Conservation (phyloP, 1,140 invertebrate genomes). For the Anastatus disparis region DNA sequence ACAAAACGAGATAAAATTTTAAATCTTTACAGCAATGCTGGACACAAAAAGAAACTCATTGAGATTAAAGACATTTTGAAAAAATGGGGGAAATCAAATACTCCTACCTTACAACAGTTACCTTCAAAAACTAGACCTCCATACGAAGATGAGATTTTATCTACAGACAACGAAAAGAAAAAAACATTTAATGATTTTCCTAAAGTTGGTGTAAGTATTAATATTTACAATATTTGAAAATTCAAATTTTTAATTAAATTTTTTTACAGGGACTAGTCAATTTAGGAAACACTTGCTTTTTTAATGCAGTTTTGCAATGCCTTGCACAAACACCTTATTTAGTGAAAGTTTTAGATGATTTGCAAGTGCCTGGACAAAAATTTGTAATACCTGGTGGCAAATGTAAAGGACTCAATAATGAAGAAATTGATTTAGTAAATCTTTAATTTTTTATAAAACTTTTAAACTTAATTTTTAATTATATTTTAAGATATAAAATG, state of each 20-base stretch:
- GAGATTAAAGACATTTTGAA: conserved; percentile 70
- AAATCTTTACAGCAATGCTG: conserved; percentile 40
- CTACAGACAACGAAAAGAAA: conserved; percentile 38
- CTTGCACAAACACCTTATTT: conserved; percentile 88
- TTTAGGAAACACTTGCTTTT: conserved; percentile 96
- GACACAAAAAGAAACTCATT: conserved; percentile 74
- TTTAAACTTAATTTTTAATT: conserved; percentile 35
- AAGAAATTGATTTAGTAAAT: conserved; percentile 61
- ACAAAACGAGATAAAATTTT: too few relatives aligned
- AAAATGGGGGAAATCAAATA: conserved; percentile 16
- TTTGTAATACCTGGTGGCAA: conserved; percentile 78
- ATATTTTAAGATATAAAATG: too few relatives aligned
- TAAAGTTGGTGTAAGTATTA: conserved; percentile 50
- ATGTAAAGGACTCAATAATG: conserved; percentile 66
- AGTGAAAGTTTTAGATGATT: conserved; percentile 76
- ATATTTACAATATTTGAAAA: neutral
- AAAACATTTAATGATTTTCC: conserved; percentile 44
- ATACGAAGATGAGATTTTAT: conserved; percentile 24
- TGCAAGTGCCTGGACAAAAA: conserved; percentile 74
- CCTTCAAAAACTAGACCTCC: too few relatives aligned
- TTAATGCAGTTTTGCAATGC: conserved; percentile 94
- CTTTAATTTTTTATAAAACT: conserved; percentile 27
- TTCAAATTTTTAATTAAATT: neutral
- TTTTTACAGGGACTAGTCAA: conserved; percentile 77
- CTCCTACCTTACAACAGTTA: too few relatives aligned